Percentiles rank a stretch among this genome's conserved stretches.
These are phyloP conservation scores for Pangasius sanitwongsei DNA, from an alignment of 2,797 vertebrate genomes.

Conservation along the genomic window DNA sequence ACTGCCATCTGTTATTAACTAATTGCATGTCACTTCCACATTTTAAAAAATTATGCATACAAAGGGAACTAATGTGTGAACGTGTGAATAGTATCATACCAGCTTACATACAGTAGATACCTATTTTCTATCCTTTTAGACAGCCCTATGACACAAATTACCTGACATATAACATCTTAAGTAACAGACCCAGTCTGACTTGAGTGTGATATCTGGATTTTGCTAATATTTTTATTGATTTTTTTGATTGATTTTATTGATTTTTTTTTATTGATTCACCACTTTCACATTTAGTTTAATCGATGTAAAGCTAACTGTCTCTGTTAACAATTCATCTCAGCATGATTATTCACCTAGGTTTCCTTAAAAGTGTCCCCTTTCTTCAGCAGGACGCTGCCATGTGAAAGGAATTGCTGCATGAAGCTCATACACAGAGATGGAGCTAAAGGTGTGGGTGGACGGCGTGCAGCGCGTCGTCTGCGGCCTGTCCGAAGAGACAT, in stretches of 20 bases:
- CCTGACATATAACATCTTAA: background rate
- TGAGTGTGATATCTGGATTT: constrained; percentile 71
- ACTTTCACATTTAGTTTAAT: background rate
- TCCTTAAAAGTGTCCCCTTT: constrained; percentile 13
- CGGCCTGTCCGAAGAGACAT: constrained; percentile 85
- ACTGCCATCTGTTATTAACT: background rate
- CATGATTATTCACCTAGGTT: background rate
- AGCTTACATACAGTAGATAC: background rate
- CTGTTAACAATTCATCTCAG: background rate
- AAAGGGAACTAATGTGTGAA: background rate
- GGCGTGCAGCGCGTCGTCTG: constrained; percentile 89
- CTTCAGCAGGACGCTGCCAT: constrained; percentile 44
- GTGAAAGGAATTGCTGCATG: constrained; percentile 44
- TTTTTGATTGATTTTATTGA: background rate
- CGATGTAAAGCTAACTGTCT: background rate
- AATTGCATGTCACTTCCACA: background rate
- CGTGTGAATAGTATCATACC: background rate
- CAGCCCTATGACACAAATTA: background rate
- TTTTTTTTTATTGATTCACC: too few relatives aligned
- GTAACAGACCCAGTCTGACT: constrained; percentile 67
- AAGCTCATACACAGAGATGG: constrained; percentile 74
- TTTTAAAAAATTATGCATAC: background rate
- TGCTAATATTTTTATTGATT: background rate
- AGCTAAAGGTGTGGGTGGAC: constrained; percentile 95
- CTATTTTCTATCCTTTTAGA: background rate